A percentile compares a stretch with the other conserved stretches of the same genome.
Conservation (phyloP, 2,113 vertebrate species). For the Platichthys flesus region DNA sequence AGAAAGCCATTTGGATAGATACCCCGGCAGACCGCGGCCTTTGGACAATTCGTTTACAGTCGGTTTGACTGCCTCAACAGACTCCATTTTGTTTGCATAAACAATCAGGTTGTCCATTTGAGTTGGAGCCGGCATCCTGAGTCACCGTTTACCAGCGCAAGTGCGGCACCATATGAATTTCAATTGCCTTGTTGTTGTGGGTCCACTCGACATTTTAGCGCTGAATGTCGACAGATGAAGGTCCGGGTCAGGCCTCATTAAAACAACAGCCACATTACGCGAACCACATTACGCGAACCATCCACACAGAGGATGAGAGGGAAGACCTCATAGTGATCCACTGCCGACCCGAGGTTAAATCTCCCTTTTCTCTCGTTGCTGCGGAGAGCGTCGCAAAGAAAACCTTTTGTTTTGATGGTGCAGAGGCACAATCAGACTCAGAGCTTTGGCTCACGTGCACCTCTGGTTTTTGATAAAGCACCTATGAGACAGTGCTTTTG, state of each 20-base stretch:
- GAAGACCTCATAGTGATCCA: constrained; percentile 5
- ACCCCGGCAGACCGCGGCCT: constrained; percentile 4
- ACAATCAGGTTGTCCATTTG: constrained; percentile 53
- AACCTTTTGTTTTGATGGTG: constrained; percentile 24
- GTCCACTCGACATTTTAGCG: constrained; percentile 33
- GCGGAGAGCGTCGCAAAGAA: background rate
- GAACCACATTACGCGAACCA: background rate
- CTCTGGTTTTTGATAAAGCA: constrained; percentile 53
- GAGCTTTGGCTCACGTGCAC: constrained; percentile 50
- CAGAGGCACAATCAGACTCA: constrained; percentile 29
- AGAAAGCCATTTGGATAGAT: constrained; percentile 24
- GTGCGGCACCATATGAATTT: constrained; percentile 54
- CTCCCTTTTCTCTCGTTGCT: constrained; percentile 14
- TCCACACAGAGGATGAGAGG: constrained; percentile 4
- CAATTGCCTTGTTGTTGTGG: constrained; percentile 47
- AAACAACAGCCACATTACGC: constrained; percentile 10
- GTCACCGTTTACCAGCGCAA: constrained; percentile 44
- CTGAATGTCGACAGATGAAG: constrained; percentile 48
- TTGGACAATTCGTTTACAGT: constrained; percentile 41
- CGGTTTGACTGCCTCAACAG: constrained; percentile 31
- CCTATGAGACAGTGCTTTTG: constrained; percentile 65
- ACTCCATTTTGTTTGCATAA: constrained; percentile 49
- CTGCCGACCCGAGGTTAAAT: constrained; percentile 29
- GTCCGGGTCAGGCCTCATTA: constrained; percentile 54
- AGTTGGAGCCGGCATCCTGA: constrained; percentile 19